Base-by-base conservation (phyloP, 2,888 invertebrate species). In the Lycophotia porphyrea region DNA sequence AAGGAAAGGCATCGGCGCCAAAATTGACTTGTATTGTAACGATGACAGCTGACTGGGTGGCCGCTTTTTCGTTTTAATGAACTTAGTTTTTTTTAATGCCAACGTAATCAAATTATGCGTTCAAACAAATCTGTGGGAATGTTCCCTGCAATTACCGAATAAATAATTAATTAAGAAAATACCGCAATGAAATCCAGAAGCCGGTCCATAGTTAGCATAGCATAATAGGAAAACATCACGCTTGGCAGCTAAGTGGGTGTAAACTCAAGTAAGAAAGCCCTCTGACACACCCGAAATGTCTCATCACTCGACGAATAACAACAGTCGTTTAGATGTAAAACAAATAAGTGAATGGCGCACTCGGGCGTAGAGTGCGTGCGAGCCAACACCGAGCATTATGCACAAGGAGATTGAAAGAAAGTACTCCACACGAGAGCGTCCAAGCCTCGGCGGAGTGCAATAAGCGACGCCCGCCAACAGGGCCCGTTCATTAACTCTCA, bases 341-440 rank as follows among this genome's bases (percentile, higher is more conserved):
- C 95, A 95, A 96, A 96, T 93, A 96, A 91, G 91, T 94, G 94
- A 93, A 95, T 93, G 91, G 91, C 90, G 91, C 93, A 93, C 94
- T 93, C 92, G 86, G 89, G 84, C 88, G 88, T 88, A 91, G 92
- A 94, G 94, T 95, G 94, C 95, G 95, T 95, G 93, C 92, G 89
- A 92, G 92, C 93, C 90, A 93, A 93, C 94, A 93, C 92, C 91
- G 90, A 91, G 93, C 94, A 95, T 95, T 95, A 95, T 96, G 94
- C 95, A 95, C 94, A 93, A 94, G 94, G 92, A 93, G 93, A 93
- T 94, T 95, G 95, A 95, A 95, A 95, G 95, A 95, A 95, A 94
- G 94, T 94, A 90, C 95, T 95, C 93, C 92, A 95, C 93, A 93
- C 90, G 92, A 95, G 95, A 92, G 95, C 94, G 95, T 94, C 95